Evolutionary conservation across 2,797 vertebrate species (phyloP).

Genomic region (Borostomias antarcticus): DNA sequence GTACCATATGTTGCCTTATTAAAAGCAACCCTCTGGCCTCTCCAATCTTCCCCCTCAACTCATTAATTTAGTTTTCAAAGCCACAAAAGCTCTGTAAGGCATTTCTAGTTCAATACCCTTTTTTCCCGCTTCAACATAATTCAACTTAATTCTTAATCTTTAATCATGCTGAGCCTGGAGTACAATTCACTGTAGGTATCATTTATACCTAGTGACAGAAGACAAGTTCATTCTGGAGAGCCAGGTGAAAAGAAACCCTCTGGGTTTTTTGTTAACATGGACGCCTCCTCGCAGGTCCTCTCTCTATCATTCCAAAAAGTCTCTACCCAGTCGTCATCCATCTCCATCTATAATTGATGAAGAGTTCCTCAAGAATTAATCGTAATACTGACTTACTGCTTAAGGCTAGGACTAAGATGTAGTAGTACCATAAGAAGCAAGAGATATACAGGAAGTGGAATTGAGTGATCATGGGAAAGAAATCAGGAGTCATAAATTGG

Average conservation of each 20-base stretch:
- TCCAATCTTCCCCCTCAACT: conserved; percentile 34
- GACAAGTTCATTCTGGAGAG: conserved; percentile 5
- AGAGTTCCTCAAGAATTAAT: no score
- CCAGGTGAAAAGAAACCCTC: no score
- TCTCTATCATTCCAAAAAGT: not conserved
- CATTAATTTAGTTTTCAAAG: conserved; percentile 50
- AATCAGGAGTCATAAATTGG: no score
- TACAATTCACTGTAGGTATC: conserved; percentile 26
- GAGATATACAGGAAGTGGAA: no score
- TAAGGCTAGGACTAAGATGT: no score
- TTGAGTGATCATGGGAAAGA: no score
- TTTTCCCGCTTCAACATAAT: conserved; percentile 24
- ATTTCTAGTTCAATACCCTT: conserved; percentile 28
- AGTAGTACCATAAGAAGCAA: no score
- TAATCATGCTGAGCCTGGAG: conserved; percentile 22
- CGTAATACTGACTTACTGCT: no score
- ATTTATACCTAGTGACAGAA: conserved; percentile 22
- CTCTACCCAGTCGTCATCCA: no score
- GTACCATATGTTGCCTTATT: conserved; percentile 49
- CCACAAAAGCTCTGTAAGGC: conserved; percentile 26
- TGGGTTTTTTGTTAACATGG: not conserved
- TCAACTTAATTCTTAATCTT: conserved; percentile 23
- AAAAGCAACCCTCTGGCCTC: conserved; percentile 47
- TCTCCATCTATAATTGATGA: no score
- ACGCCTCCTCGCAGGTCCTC: not conserved